Conservation (phyloP, 2,797 vertebrate genomes). For the Scolopax bukidnonensis region DNA sequence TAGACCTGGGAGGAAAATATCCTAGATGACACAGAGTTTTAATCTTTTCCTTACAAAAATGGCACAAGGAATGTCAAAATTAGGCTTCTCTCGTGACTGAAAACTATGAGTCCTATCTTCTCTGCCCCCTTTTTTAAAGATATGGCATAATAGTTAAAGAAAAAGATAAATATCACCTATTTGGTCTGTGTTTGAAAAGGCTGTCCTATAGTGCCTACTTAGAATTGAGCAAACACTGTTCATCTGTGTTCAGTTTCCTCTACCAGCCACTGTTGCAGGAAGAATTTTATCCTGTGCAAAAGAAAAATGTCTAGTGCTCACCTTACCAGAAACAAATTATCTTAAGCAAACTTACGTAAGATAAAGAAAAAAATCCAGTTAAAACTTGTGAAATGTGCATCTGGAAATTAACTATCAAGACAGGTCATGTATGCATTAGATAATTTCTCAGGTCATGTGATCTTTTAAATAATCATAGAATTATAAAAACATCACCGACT, state of each 20-base stretch:
- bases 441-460: neutral
- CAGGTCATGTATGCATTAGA: neutral
- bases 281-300: neutral
- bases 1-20: neutral
- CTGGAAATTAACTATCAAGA: slow-evolving; percentile 11
- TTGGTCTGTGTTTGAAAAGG: neutral
- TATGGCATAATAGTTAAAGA: neutral
- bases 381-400: neutral
- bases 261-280: neutral
- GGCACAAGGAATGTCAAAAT: neutral
- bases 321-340: neutral
- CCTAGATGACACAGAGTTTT: neutral
- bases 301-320: neutral
- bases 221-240: neutral
- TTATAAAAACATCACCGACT: neutral
- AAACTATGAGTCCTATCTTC: neutral
- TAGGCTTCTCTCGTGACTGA: neutral
- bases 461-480: neutral
- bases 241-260: neutral
- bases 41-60: neutral
- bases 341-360: neutral
- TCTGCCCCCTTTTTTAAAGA: neutral
- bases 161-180: neutral
- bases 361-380: neutral
- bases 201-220: neutral